These are phyloP conservation scores for Buathra laborator DNA, from an alignment of 2,888 invertebrate genomes.

Conservation along the genomic window DNA sequence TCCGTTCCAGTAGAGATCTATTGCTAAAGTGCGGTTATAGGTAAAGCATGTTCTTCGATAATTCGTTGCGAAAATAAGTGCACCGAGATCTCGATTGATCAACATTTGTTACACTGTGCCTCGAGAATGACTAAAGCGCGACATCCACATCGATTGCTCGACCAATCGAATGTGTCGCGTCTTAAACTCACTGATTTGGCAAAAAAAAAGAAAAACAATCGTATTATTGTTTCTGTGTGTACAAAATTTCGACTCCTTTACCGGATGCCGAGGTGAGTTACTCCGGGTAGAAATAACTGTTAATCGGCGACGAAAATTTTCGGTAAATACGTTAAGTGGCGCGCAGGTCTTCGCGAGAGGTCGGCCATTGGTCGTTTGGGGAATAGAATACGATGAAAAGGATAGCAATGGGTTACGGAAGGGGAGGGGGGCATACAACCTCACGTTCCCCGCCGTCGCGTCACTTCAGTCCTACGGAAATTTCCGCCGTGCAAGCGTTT, in stretches of 20 bases:
- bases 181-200: background rate
- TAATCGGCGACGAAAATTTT: background rate
- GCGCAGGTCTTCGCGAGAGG: conserved; percentile 9
- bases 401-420: background rate
- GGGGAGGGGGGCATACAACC: conserved; percentile 25
- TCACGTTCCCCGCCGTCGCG: conserved; percentile 50
- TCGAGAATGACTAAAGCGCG: background rate
- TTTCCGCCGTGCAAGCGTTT: conserved; percentile 54
- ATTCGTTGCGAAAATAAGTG: background rate
- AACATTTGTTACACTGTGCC: background rate
- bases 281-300: background rate
- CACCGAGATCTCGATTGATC: background rate
- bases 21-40: background rate
- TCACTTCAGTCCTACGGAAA: conserved; percentile 55
- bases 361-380: conserved; percentile 17
- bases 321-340: conserved; percentile 14
- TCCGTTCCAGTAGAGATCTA: conserved; percentile 22
- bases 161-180: background rate
- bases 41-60: background rate
- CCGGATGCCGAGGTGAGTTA: background rate
- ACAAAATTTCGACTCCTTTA: background rate
- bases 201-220: background rate
- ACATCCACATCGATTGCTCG: background rate
- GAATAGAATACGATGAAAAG: background rate
- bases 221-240: background rate